Base-by-base conservation (phyloP, 2,797 vertebrate species). In the Pogonophryne albipinna region DNA sequence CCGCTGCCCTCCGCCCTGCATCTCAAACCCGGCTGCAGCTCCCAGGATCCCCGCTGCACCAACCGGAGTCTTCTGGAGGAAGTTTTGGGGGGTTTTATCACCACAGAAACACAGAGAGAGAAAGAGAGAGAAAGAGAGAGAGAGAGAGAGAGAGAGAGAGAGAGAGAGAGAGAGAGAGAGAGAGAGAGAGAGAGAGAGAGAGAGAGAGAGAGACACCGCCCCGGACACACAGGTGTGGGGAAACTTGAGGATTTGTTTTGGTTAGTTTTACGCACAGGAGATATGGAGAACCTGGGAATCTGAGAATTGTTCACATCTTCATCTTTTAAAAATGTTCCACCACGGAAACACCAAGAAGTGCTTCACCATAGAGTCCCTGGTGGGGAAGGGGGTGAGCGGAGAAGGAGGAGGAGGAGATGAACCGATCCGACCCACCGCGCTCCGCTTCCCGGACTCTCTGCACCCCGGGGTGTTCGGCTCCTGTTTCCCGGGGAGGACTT, bases 341-440 rank as follows among this genome's bases (percentile, higher is more conserved):
- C 92, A 93, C 79, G 62, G 88, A 69, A 76, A 14, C 13, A 90
- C 70, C 74, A 95, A 95, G 84, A 96, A 95, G 53, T 95, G 94
- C 61, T 96, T 96, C 90, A 95, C 94, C 71, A 96, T 96, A 44
- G 95, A 96, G 89, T 93, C 95, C 73, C 93, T 95, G 79, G 94
- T 96, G 38, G 95, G 95, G 76, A 96, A 96, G 87, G 95, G 94
- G 65, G 79, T 87, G 57, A 77, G 59, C 78, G 19, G 77, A 46
- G 9, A 78, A 90, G 76, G 87, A 46, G 9, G 79, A 90, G 76
- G 78, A 77, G 84, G 84, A 56, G 90, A 95, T 0, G 95, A 95
- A 76, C 95, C 94, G 79, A 94, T 96, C 77, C 88, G 95, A 84
- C 95, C 95, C 73, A 96, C 94, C 5, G 95, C 95, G 85, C 93